These are phyloP conservation scores for Nemoura dubitans DNA, from an alignment of 2,888 invertebrate genomes.

Conservation along the genomic window DNA sequence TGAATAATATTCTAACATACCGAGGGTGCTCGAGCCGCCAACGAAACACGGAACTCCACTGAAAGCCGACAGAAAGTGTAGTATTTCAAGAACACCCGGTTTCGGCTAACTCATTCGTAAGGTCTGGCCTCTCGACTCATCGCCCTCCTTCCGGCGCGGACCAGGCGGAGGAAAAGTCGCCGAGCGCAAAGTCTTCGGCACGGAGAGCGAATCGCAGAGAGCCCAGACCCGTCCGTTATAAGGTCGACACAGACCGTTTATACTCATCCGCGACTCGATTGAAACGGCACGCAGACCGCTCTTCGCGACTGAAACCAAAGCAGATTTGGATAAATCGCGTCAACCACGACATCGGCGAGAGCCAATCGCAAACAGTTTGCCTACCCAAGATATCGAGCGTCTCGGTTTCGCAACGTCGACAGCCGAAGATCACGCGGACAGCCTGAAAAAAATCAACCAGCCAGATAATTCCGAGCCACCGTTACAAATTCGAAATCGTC, in stretches of 20 bases:
- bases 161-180: too few species aligned
- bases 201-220: not conserved
- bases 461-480: constrained; percentile 1
- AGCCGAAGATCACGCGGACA: not conserved
- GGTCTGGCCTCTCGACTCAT: not conserved
- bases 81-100: not conserved
- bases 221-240: not conserved
- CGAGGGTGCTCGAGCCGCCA: not conserved
- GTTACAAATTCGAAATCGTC: not conserved
- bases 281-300: not conserved
- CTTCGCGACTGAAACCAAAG: constrained; percentile 2
- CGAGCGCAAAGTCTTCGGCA: not conserved
- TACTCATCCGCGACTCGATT: not conserved
- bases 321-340: not conserved
- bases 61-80: constrained; percentile 4
- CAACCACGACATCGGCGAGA: not conserved
- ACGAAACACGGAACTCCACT: not conserved
- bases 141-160: not conserved
- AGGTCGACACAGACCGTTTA: constrained; percentile 12
- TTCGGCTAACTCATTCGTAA: not conserved
- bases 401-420: not conserved
- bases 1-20: not conserved
- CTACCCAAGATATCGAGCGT: not conserved
- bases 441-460: constrained; percentile 12
- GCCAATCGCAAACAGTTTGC: not conserved